Conservation (phyloP, 2,113 vertebrate genomes). For the Triplophysa siluroides region DNA sequence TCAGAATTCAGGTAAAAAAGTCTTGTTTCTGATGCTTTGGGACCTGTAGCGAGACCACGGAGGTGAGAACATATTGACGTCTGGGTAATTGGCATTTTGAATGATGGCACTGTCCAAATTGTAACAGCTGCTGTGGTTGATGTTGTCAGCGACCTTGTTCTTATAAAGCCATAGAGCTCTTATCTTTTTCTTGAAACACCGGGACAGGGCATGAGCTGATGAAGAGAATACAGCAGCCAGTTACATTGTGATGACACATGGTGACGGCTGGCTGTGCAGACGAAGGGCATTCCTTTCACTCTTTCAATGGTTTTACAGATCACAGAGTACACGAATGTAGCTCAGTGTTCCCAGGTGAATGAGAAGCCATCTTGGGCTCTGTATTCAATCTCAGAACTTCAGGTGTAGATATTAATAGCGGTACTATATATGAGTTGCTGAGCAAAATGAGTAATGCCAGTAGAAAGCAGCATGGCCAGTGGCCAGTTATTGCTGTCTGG, state of each 20-base stretch:
- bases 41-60: background rate
- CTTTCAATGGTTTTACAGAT: background rate
- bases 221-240: constrained; percentile 17
- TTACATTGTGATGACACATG: background rate
- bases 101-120: constrained; percentile 15
- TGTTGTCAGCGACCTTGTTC: constrained; percentile 5
- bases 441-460: too few relatives aligned
- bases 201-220: constrained; percentile 5
- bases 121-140: constrained; percentile 14
- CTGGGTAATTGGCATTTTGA: constrained; percentile 16
- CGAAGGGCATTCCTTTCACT: background rate
- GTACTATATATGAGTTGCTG: too few relatives aligned
- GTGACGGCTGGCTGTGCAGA: background rate
- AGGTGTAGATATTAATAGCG: background rate
- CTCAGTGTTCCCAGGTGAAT: background rate
- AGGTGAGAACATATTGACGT: constrained; percentile 1
- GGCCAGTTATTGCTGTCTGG: too few relatives aligned
- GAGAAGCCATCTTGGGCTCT: background rate
- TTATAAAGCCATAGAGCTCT: background rate
- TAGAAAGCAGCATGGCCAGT: too few relatives aligned
- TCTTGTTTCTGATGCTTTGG: background rate
- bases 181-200: background rate
- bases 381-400: background rate
- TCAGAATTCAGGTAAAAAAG: too few relatives aligned
- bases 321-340: background rate